Evolutionary conservation across 2,797 vertebrate genomes (phyloP), one percentile per base, ranked within the genome.

Genomic region (Streptopelia turtur): DNA sequence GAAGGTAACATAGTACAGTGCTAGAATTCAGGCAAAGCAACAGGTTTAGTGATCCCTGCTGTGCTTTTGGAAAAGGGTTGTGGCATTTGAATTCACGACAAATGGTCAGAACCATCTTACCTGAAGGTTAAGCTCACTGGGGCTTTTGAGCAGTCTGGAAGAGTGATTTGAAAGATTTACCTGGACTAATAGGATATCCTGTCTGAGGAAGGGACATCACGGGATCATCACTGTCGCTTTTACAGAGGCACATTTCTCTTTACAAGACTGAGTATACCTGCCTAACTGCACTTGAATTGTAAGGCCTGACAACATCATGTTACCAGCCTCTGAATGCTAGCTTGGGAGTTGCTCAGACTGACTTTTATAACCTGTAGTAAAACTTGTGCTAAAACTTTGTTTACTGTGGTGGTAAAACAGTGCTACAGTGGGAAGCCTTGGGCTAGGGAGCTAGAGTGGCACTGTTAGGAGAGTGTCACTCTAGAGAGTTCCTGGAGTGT

Each of bases 11-110:
- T 20, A 23, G 69, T 85, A 5, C 15, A 25, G 28, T 11, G 41
- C 27, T 45, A 30, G 65, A 53, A 41, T 88, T 35, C 31, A 33
- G 33, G 41, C 39, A 35, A 52, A 89, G 68, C 39, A 53, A 7
- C 43, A 13, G 17, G 28, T 30, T 31, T 11, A 41, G 45, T 0
- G 2, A 37, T 71, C 12, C 2, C 35, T 30, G 0, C 20, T 31
- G 9, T 25, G 31, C 49, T 81, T 81, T 45, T 49, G n/a, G 20
- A 17, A 41, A 63, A 76, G 59, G 28, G 2, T 53, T 78, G 47
- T 28, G 53, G 47, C n/a, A 9, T 60, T 18, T 41, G 52, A 35
- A n/a, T 41, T 3, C 33, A n/a, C 68, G 87, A 12, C 22, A 41
- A 12, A 13, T 21, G 47, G 31, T 41, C 11, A 45, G 43, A 72